These are phyloP conservation scores for Orbicella faveolata DNA, from an alignment of 64 coral and sea anemone genomes.

Conservation along the genomic window DNA sequence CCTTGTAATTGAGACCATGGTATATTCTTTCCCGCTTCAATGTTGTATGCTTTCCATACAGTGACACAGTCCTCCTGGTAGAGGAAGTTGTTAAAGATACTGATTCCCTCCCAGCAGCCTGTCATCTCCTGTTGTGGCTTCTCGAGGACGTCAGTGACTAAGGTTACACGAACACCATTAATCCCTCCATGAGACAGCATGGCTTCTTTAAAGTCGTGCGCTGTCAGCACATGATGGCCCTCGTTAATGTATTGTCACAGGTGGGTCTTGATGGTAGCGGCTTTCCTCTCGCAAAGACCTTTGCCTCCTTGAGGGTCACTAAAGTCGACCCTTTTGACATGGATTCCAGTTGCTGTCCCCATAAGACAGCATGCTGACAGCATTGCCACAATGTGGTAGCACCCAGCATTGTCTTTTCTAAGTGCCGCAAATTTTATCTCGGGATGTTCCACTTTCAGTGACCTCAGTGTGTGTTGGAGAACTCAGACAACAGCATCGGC, in stretches of 20 bases:
- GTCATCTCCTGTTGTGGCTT: no score
- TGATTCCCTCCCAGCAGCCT: no score
- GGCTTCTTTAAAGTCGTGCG: not conserved
- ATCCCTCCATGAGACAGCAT: not conserved
- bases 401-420: slow-evolving; percentile 42
- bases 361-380: slow-evolving; percentile 5
- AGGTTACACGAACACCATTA: no score
- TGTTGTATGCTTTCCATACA: no score
- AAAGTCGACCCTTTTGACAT: not conserved
- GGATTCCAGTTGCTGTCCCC: slow-evolving; percentile 7
- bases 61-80: no score
- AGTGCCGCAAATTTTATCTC: not conserved
- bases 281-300: not conserved
- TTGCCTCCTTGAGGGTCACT: not conserved
- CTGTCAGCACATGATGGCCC: not conserved
- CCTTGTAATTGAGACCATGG: no score
- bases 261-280: not conserved
- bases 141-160: no score
- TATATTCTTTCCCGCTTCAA: no score
- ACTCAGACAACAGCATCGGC: no score
- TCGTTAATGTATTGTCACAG: not conserved
- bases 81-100: no score
- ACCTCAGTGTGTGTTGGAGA: no score
- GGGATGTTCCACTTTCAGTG: not conserved
- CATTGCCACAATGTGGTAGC: slow-evolving; percentile 28